A percentile compares a stretch with the other conserved stretches of the same genome.
Conservation (phyloP, 2,888 invertebrate genomes). For the Aphrophora alni region DNA sequence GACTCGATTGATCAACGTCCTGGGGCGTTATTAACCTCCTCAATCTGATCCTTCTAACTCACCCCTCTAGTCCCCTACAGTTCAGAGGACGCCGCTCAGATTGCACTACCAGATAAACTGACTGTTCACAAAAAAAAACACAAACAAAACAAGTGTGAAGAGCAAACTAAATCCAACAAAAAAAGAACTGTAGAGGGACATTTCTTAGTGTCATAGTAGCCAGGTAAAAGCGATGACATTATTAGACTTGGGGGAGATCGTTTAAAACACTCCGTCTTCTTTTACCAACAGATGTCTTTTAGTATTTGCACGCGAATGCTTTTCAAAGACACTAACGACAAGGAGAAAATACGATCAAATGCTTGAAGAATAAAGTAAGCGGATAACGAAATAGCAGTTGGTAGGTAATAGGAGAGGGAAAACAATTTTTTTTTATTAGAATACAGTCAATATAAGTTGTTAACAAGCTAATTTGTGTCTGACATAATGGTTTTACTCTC, state of each 20-base stretch:
- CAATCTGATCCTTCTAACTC: neutral
- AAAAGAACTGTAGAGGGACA: neutral
- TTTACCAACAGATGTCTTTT: neutral
- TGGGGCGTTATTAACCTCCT: neutral
- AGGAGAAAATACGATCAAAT: neutral
- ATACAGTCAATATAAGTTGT: too few species aligned
- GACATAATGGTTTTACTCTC: too few species aligned
- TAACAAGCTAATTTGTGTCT: too few species aligned
- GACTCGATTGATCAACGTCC: neutral
- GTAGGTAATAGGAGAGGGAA: neutral
- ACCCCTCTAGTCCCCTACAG: neutral
- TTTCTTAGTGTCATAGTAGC: neutral
- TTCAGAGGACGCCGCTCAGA: neutral
- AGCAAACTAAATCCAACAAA: neutral
- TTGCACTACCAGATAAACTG: neutral
- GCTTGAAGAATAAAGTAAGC: neutral
- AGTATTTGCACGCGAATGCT: neutral
- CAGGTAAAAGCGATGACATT: neutral
- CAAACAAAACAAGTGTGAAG: constrained; percentile 6
- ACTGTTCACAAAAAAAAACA: neutral
- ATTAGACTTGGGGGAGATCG: neutral
- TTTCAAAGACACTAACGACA: neutral
- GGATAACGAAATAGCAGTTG: neutral
- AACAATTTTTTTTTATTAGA: too few species aligned
- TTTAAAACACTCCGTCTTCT: neutral